These are phyloP conservation scores for Eurytemora carolleeae DNA, from an alignment of 1,140 invertebrate species.

Conservation along the genomic window DNA sequence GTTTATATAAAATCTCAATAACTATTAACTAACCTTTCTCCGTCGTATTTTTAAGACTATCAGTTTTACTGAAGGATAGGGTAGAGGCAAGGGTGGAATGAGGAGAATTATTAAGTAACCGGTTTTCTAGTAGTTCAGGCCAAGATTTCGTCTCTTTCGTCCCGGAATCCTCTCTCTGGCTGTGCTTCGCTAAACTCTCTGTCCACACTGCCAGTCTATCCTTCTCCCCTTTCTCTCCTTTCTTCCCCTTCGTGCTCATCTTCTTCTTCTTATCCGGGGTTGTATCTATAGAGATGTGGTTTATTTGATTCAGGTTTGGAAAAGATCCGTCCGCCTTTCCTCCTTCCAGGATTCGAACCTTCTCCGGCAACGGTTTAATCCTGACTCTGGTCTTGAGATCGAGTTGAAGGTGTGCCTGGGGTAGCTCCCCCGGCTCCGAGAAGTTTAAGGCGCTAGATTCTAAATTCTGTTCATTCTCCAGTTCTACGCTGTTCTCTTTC, in stretches of 20 bases:
- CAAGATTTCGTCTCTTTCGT: not conserved
- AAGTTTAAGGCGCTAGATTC: not conserved
- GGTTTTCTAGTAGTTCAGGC: not conserved
- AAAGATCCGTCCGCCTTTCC: constrained; percentile 39
- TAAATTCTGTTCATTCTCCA: not conserved
- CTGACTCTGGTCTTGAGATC: not conserved
- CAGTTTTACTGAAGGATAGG: too few species aligned
- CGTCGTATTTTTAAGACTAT: too few species aligned
- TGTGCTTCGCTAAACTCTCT: not conserved
- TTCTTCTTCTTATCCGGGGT: constrained; percentile 15
- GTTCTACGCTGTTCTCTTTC: not conserved
- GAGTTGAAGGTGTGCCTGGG: not conserved
- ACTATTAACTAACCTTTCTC: too few species aligned
- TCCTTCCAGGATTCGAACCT: constrained; percentile 28
- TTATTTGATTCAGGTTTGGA: not conserved
- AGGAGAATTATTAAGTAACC: too few species aligned
- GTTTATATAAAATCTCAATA: too few species aligned
- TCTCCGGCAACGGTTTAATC: not conserved
- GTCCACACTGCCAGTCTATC: not conserved
- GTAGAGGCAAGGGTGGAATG: too few species aligned
- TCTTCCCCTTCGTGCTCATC: constrained; percentile 21
- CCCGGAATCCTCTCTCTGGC: not conserved
- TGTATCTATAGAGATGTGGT: not conserved
- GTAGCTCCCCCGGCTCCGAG: not conserved
- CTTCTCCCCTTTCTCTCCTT: constrained; percentile 11